phyloP scores from a whole-genome alignment of 2,797 vertebrate genomes.

The Schizopygopsis pylzovi region DNA sequence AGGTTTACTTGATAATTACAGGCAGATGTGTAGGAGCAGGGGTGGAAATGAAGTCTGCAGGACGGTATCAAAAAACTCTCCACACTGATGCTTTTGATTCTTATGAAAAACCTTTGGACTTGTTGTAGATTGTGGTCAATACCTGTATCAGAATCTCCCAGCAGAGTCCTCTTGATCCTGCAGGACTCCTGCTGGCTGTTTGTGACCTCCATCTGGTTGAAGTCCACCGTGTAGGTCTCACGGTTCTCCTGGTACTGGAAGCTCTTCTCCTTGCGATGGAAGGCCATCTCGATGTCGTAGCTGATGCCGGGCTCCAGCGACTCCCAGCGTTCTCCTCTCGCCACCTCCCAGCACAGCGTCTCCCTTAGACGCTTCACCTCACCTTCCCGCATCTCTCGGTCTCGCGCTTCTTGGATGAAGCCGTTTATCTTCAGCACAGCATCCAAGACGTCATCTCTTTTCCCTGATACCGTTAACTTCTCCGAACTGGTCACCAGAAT shows the following conservation, averaged over 20 bases:
- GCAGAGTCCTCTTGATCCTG: constrained; percentile 60
- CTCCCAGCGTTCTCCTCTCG: constrained; percentile 42
- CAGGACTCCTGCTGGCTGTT: constrained; percentile 51
- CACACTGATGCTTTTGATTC: neutral
- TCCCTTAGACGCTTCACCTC: constrained; percentile 62
- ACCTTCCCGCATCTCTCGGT: constrained; percentile 45
- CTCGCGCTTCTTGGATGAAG: constrained; percentile 54
- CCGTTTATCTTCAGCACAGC: constrained; percentile 55
- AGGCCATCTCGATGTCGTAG: constrained; percentile 65
- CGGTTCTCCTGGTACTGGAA: constrained; percentile 47
- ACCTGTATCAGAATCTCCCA: constrained; percentile 65
- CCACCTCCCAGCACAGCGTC: constrained; percentile 64
- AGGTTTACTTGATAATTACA: too few species aligned
- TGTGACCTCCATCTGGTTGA: constrained; percentile 50
- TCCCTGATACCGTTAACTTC: constrained; percentile 61
- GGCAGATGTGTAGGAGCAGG: too few species aligned
- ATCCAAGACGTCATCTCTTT: constrained; percentile 61
- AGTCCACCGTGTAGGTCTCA: constrained; percentile 57
- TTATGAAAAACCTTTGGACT: neutral
- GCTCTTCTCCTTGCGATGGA: constrained; percentile 40
- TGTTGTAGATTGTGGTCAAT: neutral
- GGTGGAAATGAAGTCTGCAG: too few species aligned
- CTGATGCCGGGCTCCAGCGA: constrained; percentile 52
- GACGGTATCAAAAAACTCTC: neutral
- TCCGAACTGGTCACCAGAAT: constrained; percentile 44